Evolutionary conservation across 2,113 vertebrate species (phyloP).

Genomic region (Triplophysa rosa): DNA sequence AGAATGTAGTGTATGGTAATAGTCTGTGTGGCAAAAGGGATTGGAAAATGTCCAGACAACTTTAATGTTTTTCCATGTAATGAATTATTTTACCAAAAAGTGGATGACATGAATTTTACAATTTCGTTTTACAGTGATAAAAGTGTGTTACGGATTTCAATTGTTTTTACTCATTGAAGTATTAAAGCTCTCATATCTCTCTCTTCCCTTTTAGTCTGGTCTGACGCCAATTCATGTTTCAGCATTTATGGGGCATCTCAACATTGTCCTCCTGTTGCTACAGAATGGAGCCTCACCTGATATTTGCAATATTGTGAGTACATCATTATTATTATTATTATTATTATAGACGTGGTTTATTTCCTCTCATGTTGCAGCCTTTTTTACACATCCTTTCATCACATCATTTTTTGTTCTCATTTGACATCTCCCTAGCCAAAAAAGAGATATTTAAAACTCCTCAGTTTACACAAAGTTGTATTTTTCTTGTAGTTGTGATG

Average conservation of each 20-base stretch:
- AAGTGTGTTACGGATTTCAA: too few relatives aligned
- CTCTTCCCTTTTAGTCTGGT: constrained; percentile 80
- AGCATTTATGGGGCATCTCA: constrained; percentile 99
- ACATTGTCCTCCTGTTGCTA: constrained; percentile 96
- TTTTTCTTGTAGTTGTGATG: constrained; percentile 9
- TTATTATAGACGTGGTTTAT: background rate
- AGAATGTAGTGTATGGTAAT: constrained; percentile 10
- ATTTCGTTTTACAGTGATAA: too few relatives aligned
- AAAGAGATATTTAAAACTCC: too few relatives aligned
- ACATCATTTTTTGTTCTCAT: too few relatives aligned
- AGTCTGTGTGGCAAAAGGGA: background rate
- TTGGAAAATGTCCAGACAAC: too few relatives aligned
- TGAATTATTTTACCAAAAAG: too few relatives aligned
- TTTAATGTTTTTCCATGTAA: too few relatives aligned
- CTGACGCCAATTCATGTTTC: constrained; percentile 98
- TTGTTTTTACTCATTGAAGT: too few relatives aligned
- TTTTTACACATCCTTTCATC: too few relatives aligned
- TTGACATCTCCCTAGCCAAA: too few relatives aligned
- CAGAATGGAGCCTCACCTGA: constrained; percentile 98
- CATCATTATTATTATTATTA: constrained; percentile 5
- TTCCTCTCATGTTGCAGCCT: background rate
- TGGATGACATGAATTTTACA: too few relatives aligned
- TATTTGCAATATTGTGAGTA: constrained; percentile 97
- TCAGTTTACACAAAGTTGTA: background rate
- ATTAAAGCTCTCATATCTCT: background rate